Conservation (phyloP, 1,140 invertebrate species). For the Drosophila orosa region DNA sequence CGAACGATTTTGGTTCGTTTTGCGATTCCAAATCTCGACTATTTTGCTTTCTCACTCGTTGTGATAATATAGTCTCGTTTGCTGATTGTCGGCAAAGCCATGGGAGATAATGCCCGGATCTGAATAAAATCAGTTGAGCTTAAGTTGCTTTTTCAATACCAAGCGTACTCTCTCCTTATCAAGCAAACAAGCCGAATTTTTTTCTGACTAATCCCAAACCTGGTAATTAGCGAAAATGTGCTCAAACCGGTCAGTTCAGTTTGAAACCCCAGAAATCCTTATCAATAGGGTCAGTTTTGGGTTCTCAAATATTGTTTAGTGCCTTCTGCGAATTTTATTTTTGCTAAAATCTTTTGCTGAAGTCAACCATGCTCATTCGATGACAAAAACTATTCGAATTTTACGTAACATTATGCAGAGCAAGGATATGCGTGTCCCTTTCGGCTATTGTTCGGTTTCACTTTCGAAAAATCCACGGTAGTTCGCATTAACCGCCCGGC, state of each 20-base stretch:
- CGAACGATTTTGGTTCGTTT: not conserved
- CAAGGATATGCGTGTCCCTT: slow-evolving; percentile 39
- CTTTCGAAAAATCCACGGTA: slow-evolving; percentile 79
- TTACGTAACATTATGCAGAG: slow-evolving; percentile 82
- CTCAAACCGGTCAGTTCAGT: slow-evolving; percentile 17
- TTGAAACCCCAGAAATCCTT: slow-evolving; percentile 22
- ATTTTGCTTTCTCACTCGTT: slow-evolving; percentile 3
- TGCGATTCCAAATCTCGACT: not conserved
- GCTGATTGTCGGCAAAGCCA: slow-evolving; percentile 10
- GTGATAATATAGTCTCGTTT: slow-evolving; percentile 15
- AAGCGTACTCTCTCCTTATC: slow-evolving; percentile 47
- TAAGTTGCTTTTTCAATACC: slow-evolving; percentile 36
- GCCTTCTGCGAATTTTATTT: slow-evolving; percentile 65
- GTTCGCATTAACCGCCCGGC: slow-evolving; percentile 74
- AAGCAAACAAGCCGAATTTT: slow-evolving; percentile 31
- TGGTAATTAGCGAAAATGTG: slow-evolving; percentile 24
- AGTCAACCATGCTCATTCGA: slow-evolving; percentile 18
- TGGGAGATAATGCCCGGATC: slow-evolving; percentile 58
- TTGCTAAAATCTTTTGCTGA: slow-evolving; percentile 45
- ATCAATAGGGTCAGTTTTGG: slow-evolving; percentile 45
- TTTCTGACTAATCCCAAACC: slow-evolving; percentile 64
- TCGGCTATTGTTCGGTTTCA: slow-evolving; percentile 67
- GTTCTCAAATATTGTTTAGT: slow-evolving; percentile 55
- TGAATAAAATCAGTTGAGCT: slow-evolving; percentile 44
- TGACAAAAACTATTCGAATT: slow-evolving; percentile 49